A percentile compares a stretch with the other conserved stretches of the same genome.
Evolutionary conservation across 2,888 invertebrate species (phyloP).

Genomic region (Glaucopsyche alexis): DNA sequence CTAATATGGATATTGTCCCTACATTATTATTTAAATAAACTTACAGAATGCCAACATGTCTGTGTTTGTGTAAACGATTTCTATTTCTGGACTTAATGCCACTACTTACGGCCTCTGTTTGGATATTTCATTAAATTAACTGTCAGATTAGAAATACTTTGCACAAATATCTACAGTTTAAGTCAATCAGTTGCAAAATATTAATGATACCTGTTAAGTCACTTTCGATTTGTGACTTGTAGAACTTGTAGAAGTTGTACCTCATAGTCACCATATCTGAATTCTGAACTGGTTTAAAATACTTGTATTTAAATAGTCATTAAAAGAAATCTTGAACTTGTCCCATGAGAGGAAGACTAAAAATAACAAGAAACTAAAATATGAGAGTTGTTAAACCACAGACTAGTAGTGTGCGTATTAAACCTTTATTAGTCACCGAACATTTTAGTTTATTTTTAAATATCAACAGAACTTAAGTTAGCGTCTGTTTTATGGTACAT

Average conservation of each 20-base stretch:
- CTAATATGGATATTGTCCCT: background rate
- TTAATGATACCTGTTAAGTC: background rate
- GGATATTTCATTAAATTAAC: slow-evolving; percentile 6
- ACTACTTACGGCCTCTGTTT: slow-evolving; percentile 5
- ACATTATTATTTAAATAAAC: slow-evolving; percentile 6
- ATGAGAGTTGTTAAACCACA: slow-evolving; percentile 2
- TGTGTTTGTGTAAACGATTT: slow-evolving; percentile 13
- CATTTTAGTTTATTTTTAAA: slow-evolving; percentile 1
- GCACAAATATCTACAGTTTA: background rate
- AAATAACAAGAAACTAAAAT: slow-evolving; percentile 16
- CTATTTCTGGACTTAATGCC: slow-evolving; percentile 9
- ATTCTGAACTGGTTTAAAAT: slow-evolving; percentile 11
- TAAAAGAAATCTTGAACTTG: slow-evolving; percentile 22
- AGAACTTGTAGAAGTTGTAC: background rate
- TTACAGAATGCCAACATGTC: slow-evolving; percentile 11
- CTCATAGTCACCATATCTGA: background rate
- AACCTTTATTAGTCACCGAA: background rate
- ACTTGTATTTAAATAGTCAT: slow-evolving; percentile 20
- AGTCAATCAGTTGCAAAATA: background rate
- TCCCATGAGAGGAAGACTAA: slow-evolving; percentile 16
- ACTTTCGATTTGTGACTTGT: slow-evolving; percentile 14
- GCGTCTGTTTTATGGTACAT: no score
- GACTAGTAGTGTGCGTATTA: no score
- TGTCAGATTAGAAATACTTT: background rate
- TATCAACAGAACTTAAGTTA: background rate